Evolutionary conservation across 2,888 invertebrate genomes (phyloP).

Genomic region (Drosophila setosimentum): DNA sequence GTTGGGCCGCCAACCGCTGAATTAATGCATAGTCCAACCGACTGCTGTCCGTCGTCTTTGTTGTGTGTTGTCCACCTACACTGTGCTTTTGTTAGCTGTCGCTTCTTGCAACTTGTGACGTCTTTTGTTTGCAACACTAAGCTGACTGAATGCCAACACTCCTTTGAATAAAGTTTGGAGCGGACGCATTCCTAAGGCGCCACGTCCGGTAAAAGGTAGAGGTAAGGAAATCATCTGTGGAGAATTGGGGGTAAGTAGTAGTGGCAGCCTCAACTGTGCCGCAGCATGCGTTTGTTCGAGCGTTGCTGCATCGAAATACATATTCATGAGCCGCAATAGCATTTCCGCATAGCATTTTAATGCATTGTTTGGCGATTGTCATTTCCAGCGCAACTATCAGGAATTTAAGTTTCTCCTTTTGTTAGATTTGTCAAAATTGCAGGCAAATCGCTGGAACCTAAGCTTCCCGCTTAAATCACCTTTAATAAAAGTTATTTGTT

Average conservation of each 20-base stretch:
- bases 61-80: constrained; percentile 12
- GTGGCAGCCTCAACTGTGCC: constrained; percentile 9
- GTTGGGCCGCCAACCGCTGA: constrained; percentile 11
- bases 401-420: constrained; percentile 19
- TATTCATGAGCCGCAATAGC: constrained; percentile 30
- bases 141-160: constrained; percentile 46
- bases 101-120: constrained; percentile 51
- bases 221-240: not conserved
- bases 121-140: constrained; percentile 56
- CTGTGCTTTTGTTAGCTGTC: constrained; percentile 21
- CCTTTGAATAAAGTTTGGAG: constrained; percentile 39
- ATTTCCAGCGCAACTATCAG: constrained; percentile 33
- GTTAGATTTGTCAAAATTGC: not conserved
- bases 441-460: not conserved
- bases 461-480: not conserved
- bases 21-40: constrained; percentile 17
- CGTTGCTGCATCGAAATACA: constrained; percentile 1
- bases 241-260: not conserved
- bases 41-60: not conserved
- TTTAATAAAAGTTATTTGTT: not conserved
- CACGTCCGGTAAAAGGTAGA: constrained; percentile 41
- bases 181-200: constrained; percentile 48
- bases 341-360: no score
- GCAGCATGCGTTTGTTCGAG: not conserved
- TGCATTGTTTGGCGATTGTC: constrained; percentile 48